Evolutionary conservation across 2,888 invertebrate genomes (phyloP).

Genomic region (Euplexia lucipara): DNA sequence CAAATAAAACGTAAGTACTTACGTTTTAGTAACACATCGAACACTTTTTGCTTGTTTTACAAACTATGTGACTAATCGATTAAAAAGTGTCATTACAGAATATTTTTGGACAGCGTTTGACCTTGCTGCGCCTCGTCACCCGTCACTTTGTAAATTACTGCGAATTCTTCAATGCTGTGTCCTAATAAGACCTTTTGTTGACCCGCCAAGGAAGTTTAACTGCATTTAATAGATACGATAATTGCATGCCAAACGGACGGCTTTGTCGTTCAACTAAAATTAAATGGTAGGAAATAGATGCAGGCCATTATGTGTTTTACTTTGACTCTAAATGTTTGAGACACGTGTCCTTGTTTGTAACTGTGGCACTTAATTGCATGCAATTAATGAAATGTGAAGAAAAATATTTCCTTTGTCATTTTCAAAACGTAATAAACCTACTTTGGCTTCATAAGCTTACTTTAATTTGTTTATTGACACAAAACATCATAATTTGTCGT

Average conservation of each 20-base stretch:
- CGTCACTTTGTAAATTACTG: constrained; percentile 66
- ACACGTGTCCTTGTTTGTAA: constrained; percentile 43
- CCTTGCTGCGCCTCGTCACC: constrained; percentile 77
- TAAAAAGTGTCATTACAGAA: constrained; percentile 74
- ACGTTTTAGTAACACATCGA: too few relatives aligned
- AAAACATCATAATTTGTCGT: too few relatives aligned
- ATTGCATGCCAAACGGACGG: constrained; percentile 39
- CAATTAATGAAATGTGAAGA: constrained; percentile 23
- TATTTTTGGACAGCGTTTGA: constrained; percentile 74
- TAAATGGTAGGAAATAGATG: constrained; percentile 53
- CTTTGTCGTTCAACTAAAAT: constrained; percentile 50
- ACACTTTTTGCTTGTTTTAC: constrained; percentile 65
- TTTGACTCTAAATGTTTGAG: constrained; percentile 40
- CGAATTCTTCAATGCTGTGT: constrained; percentile 60
- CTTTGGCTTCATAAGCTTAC: too few relatives aligned
- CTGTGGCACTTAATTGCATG: constrained; percentile 27
- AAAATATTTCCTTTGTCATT: constrained; percentile 11
- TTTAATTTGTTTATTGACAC: too few relatives aligned
- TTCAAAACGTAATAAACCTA: too few relatives aligned
- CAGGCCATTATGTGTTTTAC: constrained; percentile 41
- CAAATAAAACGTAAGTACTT: constrained; percentile 57
- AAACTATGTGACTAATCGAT: constrained; percentile 72
- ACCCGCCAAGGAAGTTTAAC: constrained; percentile 58
- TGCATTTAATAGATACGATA: constrained; percentile 46
- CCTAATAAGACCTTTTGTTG: constrained; percentile 66